Evolutionary conservation across 2,113 vertebrate genomes (phyloP), one percentile per base, ranked within the genome.

Genomic region (Labeo catla): DNA sequence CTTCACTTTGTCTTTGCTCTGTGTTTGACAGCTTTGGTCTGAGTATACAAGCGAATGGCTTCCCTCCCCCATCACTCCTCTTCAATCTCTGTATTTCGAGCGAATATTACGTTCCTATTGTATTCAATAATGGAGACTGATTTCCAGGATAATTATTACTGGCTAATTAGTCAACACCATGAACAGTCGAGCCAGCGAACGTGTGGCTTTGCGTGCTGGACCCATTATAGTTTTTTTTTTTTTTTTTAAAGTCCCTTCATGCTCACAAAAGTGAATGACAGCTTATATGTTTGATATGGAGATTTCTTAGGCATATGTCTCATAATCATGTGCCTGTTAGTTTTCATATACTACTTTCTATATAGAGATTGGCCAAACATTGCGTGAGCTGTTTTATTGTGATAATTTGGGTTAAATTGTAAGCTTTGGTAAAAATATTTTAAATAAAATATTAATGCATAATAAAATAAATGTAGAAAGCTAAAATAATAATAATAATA

Each of bases 101-200:
- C 43, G 74, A 89, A 86, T 88, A 81, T 80, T 86, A 85, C 70
- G 83, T 89, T 87, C 73, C 84, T 86, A 87, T 89, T 88, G 87
- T 92, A 86, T 91, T 84, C 81, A 88, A 86, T 89, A 88, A 91
- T 88, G 82, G 73, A 85, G 83, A 83, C 81, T 86, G 85, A 91
- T 91, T 90, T 91, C 86, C 81, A 86, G 82, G 86, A 84, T 88
- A 85, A 89, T 92, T 89, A 89, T 92, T 91, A 89, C 85, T 85
- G 89, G 78, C 86, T 92, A 91, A 91, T 92, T 92, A 89, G 89
- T 66, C 83, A 90, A 86, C 80, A 80, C 19, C 34, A 79, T 49
- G 76, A 81, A 78, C 81, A 59, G 77, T 77, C 47, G 4, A 78
- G 61, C 85, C 73, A 83, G 74, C 65, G 78, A 82, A 79, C 36